These are phyloP conservation scores for Halcyon leucocephala DNA, from an alignment of 2,797 vertebrate species.

Conservation along the genomic window DNA sequence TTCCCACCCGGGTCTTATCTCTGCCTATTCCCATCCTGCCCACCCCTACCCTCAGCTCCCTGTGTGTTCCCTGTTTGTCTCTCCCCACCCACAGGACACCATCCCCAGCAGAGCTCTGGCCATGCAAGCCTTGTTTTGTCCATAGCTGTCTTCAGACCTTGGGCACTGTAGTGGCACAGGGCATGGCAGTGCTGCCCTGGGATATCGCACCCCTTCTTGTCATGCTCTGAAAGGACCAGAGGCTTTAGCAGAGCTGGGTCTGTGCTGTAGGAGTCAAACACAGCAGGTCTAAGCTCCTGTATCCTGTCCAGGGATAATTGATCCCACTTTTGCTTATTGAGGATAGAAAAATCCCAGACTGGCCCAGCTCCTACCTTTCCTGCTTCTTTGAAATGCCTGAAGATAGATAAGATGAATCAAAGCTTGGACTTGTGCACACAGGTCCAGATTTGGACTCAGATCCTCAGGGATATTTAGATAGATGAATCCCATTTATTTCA, in stretches of 20 bases:
- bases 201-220: not conserved
- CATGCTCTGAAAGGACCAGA: not conserved
- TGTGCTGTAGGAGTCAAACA: not conserved
- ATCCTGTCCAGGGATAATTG: not conserved
- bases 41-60: not conserved
- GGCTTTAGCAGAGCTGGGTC: not conserved
- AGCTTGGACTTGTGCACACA: not conserved
- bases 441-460: not conserved
- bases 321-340: fast-evolving
- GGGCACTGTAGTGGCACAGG: not conserved
- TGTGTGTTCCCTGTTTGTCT: not conserved
- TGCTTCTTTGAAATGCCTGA: not conserved
- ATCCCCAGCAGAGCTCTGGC: fast-evolving
- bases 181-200: not conserved
- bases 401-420: not conserved
- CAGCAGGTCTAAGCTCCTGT: not conserved
- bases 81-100: not conserved
- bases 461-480: not conserved
- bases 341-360: not conserved
- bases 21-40: not conserved
- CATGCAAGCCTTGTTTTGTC: not conserved
- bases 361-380: not conserved
- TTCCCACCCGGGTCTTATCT: not conserved
- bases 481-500: not conserved
- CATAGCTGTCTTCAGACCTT: fast-evolving